Evolutionary conservation across 1,140 invertebrate species (phyloP).

Genomic region (Orchesella cincta): DNA sequence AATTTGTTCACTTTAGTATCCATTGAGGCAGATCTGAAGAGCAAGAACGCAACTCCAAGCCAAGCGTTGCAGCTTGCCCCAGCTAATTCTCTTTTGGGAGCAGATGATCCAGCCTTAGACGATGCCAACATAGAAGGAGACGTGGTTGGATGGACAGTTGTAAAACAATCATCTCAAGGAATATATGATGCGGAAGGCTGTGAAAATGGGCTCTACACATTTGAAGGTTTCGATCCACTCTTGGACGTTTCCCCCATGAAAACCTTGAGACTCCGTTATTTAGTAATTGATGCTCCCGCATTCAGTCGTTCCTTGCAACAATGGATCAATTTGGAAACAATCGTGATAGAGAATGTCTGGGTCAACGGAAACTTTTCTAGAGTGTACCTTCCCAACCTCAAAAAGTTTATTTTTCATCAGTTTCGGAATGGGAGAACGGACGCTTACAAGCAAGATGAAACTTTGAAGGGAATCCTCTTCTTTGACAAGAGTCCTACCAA

Average conservation of each 20-base stretch:
- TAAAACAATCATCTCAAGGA: not conserved
- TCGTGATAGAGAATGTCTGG: slow-evolving; percentile 19
- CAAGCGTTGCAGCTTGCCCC: not conserved
- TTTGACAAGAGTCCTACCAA: slow-evolving; percentile 30
- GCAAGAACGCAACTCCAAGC: too few species aligned
- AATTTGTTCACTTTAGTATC: too few species aligned
- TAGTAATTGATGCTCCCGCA: slow-evolving; percentile 21
- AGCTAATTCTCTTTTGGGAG: not conserved
- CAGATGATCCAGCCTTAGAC: not conserved
- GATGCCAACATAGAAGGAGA: not conserved
- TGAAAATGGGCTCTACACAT: not conserved
- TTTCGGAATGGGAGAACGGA: slow-evolving; percentile 18
- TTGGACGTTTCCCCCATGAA: not conserved
- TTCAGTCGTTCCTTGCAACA: not conserved
- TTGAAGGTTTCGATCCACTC: not conserved
- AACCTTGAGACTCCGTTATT: slow-evolving; percentile 18
- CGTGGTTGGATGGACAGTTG: not conserved
- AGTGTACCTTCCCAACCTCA: slow-evolving; percentile 23
- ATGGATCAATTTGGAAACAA: slow-evolving; percentile 11
- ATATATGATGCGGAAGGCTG: not conserved
- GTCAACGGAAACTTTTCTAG: slow-evolving; percentile 14
- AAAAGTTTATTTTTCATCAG: slow-evolving; percentile 28
- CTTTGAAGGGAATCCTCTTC: slow-evolving; percentile 33
- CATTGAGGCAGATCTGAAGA: not conserved
- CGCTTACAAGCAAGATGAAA: slow-evolving; percentile 23